phyloP scores from a whole-genome alignment of 2,888 invertebrate species.

The Celastrina argiolus region DNA sequence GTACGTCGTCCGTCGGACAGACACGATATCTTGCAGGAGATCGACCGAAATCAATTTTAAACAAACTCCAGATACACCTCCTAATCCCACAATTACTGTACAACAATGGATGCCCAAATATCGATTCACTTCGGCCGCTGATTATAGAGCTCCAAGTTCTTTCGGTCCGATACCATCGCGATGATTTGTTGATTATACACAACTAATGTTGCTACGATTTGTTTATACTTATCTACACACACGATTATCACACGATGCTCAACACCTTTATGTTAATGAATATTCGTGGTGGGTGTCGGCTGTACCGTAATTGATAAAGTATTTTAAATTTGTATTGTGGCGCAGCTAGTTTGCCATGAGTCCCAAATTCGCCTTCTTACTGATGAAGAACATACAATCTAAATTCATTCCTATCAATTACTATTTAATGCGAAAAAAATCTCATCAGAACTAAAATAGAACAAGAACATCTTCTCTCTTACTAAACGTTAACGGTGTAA shows the following conservation, averaged over 20 bases:
- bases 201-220: slow-evolving; percentile 73
- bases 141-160: slow-evolving; percentile 59
- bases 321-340: background rate
- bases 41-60: slow-evolving; percentile 76
- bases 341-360: background rate
- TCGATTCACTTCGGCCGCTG: slow-evolving; percentile 49
- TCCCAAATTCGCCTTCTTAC: too few relatives aligned
- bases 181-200: slow-evolving; percentile 73
- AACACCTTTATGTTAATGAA: slow-evolving; percentile 15
- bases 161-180: slow-evolving; percentile 69
- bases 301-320: background rate
- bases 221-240: slow-evolving; percentile 52
- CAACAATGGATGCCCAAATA: slow-evolving; percentile 62
- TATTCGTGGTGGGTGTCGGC: background rate
- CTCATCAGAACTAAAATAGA: background rate
- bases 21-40: slow-evolving; percentile 53
- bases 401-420: too few relatives aligned
- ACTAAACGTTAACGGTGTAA: background rate
- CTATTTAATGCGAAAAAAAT: too few relatives aligned
- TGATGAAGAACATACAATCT: too few relatives aligned
- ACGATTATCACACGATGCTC: slow-evolving; percentile 7
- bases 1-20: background rate
- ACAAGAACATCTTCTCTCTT: background rate
- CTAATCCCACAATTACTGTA: slow-evolving; percentile 60
- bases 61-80: slow-evolving; percentile 70